Evolutionary conservation across 2,113 vertebrate genomes (phyloP), one percentile per base, ranked within the genome.

Genomic region (Xiphophorus couchianus): DNA sequence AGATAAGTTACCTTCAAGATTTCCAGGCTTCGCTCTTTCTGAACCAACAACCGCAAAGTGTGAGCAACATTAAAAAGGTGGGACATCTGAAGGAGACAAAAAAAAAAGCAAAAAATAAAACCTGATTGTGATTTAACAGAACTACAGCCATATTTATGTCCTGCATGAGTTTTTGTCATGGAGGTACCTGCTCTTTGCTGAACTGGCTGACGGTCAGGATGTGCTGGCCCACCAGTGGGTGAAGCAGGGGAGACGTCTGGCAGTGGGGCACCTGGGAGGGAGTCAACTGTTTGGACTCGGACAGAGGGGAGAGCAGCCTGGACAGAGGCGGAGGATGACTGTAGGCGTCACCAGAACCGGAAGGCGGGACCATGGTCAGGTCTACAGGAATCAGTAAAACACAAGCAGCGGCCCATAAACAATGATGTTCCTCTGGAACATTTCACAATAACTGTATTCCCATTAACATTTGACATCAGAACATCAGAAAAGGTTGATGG

Each of bases 1-100:
- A 15, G 39, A 42, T 11, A 1, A 31, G 28, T 28, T 81, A 98
- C 98, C 96, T 99, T 99, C 61, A 99, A 94, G 66, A 99, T 95
- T 71, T 99, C 97, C n/a, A 99, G 88, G 79, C 92, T 97, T 5
- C 96, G 94, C 75, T 99, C 97, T 72, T 98, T 99, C 93, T 99
- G 97, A 22, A 99, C 96, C 95, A 97, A 93, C 93, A 99, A 83
- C 29, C 97, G 96, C 63, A 99, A 86, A 0, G 81, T 95, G 88
- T 99, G 98, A 0, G 98, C 97, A 60, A 99, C 94, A 0, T 99
- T 99, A 82, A 98, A 98, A 48, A 99, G 93, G 71, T 98, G 97
- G 0, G 98, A 99, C 91, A 99, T 91, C 98, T 99, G 83, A 0
- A 42, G 87, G 10, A 30, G 15, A 31, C 0, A 9, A 19, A 10